Evolutionary conservation across 2,113 vertebrate genomes (phyloP).

Genomic region (Rhea pennata): DNA sequence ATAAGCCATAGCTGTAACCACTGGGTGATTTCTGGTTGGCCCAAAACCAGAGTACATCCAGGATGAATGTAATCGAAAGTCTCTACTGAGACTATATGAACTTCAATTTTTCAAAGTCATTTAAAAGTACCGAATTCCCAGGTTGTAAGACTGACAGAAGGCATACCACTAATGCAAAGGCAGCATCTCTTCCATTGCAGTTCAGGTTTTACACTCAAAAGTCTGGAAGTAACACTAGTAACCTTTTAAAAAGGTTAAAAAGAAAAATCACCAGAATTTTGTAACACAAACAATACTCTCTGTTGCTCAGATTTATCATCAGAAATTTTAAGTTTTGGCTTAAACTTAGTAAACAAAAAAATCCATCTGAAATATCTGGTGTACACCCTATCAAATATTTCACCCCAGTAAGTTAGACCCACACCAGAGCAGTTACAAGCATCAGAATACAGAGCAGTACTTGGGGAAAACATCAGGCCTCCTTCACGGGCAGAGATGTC

Average conservation of each 20-base stretch:
- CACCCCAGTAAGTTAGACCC: background rate
- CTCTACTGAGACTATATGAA: background rate
- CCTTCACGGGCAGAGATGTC: background rate
- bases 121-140: background rate
- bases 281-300: background rate
- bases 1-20: background rate
- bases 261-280: background rate
- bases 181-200: background rate
- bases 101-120: background rate
- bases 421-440: accelerated
- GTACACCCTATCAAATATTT: accelerated
- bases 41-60: background rate
- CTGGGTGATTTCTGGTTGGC: background rate
- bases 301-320: background rate
- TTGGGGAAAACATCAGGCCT: background rate
- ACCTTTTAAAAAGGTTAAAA: background rate
- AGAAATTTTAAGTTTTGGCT: background rate
- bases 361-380: background rate
- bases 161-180: background rate
- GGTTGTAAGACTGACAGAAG: background rate
- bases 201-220: background rate
- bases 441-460: background rate
- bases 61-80: background rate
- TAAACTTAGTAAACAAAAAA: background rate
- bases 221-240: background rate